Evolutionary conservation across 2,888 invertebrate species (phyloP).

Genomic region (Cantharis lateralis): DNA sequence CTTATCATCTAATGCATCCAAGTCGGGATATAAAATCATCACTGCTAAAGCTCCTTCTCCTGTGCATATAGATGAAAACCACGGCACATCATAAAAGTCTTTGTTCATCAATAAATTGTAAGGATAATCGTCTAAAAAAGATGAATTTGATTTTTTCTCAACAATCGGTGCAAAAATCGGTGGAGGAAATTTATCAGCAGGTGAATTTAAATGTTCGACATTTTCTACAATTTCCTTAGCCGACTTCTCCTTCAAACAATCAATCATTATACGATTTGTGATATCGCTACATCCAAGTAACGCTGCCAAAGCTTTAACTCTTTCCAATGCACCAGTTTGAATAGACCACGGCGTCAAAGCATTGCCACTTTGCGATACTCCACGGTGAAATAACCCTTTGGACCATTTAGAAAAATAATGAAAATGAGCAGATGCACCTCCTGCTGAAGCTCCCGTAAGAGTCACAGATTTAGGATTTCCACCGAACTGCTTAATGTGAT

Average conservation of each 20-base stretch:
- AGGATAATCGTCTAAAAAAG: constrained; percentile 71
- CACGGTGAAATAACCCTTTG: constrained; percentile 58
- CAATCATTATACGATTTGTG: constrained; percentile 60
- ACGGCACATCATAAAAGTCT: constrained; percentile 67
- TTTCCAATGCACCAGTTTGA: constrained; percentile 59
- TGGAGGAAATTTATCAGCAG: constrained; percentile 58
- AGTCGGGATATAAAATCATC: constrained; percentile 42
- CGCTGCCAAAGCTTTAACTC: constrained; percentile 62
- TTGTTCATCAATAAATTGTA: constrained; percentile 64
- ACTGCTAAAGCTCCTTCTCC: constrained; percentile 77
- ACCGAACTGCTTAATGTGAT: constrained; percentile 59
- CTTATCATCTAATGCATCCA: neutral
- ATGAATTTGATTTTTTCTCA: constrained; percentile 61
- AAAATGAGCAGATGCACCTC: constrained; percentile 72
- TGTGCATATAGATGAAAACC: constrained; percentile 70
- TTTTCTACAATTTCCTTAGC: constrained; percentile 60
- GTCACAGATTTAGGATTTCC: constrained; percentile 70
- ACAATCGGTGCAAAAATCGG: constrained; percentile 68
- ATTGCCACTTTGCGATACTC: constrained; percentile 70
- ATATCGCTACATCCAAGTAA: constrained; percentile 65
- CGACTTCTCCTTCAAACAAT: constrained; percentile 64
- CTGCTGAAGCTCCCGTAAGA: constrained; percentile 69
- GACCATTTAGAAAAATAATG: constrained; percentile 68
- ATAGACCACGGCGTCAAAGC: constrained; percentile 62
- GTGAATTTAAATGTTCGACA: constrained; percentile 56